A percentile compares a stretch with the other conserved stretches of the same genome.
Conservation (phyloP, 2,113 vertebrate species). For the Phodopus roborovskii region DNA sequence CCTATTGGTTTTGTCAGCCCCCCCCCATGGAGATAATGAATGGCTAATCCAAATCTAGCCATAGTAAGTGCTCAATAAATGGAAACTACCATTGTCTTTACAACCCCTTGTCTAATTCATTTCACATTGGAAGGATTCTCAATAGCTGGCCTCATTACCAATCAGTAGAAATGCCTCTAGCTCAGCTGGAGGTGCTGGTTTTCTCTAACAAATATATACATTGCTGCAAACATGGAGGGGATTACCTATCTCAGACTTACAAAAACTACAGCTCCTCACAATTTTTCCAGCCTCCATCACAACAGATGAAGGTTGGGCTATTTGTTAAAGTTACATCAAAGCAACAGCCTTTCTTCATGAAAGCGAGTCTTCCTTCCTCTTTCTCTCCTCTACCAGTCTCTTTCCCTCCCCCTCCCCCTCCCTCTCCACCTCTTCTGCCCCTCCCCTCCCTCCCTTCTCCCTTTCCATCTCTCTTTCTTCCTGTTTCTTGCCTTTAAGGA, state of each 20-base stretch:
- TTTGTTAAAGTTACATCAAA: background rate
- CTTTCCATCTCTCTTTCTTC: background rate
- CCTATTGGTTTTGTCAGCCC: conserved; percentile 19
- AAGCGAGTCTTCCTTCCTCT: accelerated
- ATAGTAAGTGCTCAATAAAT: conserved; percentile 76
- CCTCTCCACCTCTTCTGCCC: background rate
- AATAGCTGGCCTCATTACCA: conserved; percentile 53
- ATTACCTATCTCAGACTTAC: background rate
- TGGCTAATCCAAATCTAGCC: conserved; percentile 39
- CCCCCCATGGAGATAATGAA: conserved; percentile 60
- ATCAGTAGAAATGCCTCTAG: conserved; percentile 20
- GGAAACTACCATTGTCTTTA: conserved; percentile 45
- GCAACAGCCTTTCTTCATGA: conserved; percentile 10
- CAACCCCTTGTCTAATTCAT: conserved; percentile 57
- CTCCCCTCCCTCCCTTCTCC: background rate
- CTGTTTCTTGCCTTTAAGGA: background rate
- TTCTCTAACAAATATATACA: conserved; percentile 53
- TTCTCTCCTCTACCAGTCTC: background rate
- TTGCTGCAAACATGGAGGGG: background rate
- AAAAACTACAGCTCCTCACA: conserved; percentile 24
- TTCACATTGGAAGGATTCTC: conserved; percentile 42
- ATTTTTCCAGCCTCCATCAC: background rate
- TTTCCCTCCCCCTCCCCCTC: background rate
- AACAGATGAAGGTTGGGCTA: conserved; percentile 40
- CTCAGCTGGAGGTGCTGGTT: background rate